phyloP scores from a whole-genome alignment of 2,113 vertebrate species.

The Hylia prasina region DNA sequence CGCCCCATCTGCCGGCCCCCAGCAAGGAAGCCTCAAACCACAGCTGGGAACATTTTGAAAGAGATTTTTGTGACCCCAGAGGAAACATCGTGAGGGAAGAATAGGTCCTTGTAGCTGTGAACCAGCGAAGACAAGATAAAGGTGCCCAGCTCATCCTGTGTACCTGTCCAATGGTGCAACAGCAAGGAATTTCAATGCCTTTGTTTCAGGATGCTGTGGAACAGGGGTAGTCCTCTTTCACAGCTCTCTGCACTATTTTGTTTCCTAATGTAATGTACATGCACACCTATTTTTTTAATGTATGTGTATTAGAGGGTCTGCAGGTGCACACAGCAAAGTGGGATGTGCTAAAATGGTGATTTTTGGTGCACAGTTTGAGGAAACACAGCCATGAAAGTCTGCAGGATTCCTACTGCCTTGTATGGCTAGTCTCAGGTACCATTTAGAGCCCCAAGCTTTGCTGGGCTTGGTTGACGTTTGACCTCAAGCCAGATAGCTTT shows the following conservation, averaged over 20 bases:
- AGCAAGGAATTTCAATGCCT: background rate
- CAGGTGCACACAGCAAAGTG: background rate
- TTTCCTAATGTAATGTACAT: background rate
- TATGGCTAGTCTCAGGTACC: background rate
- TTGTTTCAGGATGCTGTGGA: background rate
- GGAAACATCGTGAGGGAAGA: background rate
- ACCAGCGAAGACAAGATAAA: background rate
- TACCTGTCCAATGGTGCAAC: background rate
- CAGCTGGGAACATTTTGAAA: slow-evolving; percentile 39
- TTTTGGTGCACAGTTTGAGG: background rate
- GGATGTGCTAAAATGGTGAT: fast-evolving
- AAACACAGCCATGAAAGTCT: background rate
- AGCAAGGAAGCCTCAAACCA: slow-evolving; percentile 41
- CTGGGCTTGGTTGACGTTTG: fast-evolving
- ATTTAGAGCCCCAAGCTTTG: background rate
- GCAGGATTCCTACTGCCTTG: background rate
- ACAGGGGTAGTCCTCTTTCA: background rate
- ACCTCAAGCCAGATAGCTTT: background rate
- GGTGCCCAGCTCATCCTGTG: background rate
- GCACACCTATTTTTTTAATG: background rate
- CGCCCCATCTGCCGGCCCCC: slow-evolving; percentile 48
- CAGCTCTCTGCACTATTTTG: background rate
- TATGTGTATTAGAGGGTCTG: too few relatives aligned
- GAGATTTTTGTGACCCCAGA: slow-evolving; percentile 37
- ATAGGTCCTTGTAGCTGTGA: background rate